Base-by-base conservation (phyloP, 2,113 vertebrate species). In the Megaleporinus macrocephalus region DNA sequence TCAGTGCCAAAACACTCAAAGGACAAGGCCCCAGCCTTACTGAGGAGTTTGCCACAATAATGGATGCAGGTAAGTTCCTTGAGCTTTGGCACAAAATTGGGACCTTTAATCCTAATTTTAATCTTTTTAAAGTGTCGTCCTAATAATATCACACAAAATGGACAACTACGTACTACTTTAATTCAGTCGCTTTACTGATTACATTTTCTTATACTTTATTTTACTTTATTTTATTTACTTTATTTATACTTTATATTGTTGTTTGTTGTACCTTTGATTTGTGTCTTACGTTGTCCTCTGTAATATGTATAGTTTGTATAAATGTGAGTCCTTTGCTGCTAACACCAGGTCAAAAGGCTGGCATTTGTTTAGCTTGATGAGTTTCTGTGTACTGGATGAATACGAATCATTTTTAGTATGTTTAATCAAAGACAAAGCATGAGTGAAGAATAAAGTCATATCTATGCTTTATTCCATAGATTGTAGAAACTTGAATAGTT, bases 21-120 rank as follows among this genome's bases (percentile, higher is more conserved):
- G 98, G 98, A 91, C 83, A 93, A 13, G 97, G 98, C 87, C 96
- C 88, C 71, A 92, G 93, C 83, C 90, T 96, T 87, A 95, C 96
- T 74, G 95, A 97, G 87, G 98, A 99, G 90, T 96, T 94, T 47
- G 85, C 96, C 88, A 97, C 96, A 79, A 91, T 95, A 90, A 90
- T 95, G 93, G 95, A 98, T 74, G 95, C 96, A 97, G 98, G 98
- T 99, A 96, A 96, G 96, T 93, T 90, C 10, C 61, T 65, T 36
- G 18, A 62, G 6, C 30, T 71, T 26, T 59, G 24, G 15, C 55
- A 70, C 22, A 51, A 49, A 11, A 24, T 55, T 12, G 22, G 27
- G 61, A 9, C 3, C 4, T 49, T 62, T 62, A 14, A 65, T 18
- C 49, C 44, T 26, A 13, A 4, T 51, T 44, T 24, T 65, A 0